Evolutionary conservation across 2,888 invertebrate genomes (phyloP), one percentile per base, ranked within the genome.

Genomic region (Pseudanteris insignis): DNA sequence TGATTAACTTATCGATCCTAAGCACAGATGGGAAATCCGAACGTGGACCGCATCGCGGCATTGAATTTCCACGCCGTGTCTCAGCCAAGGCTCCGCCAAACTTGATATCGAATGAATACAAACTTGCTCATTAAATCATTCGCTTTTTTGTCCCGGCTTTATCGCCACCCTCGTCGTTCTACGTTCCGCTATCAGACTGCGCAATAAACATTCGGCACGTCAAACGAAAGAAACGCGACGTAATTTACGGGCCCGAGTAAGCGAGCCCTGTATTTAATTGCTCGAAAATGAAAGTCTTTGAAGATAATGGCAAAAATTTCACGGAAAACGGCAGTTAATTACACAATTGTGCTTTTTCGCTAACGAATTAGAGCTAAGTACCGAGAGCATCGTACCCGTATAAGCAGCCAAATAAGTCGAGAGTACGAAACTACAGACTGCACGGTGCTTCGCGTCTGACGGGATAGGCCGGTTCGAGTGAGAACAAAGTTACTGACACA

Each of bases 401-500:
- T 63, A 63, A 60, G 65, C 63, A 60, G 60, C 57, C 59, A 47
- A 62, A 64, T 60, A 64, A 64, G 57, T 63, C 58, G 40, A 26
- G 53, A 60, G 61, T 54, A 63, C 50, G 58, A 60, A 65, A 63
- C 63, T 65, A 60, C 51, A 21, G 25, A 41, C 60, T 60, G 50
- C 53, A 44, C 53, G 40, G 51, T 37, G 18, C 18, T 57, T 55
- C 60, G 55, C 58, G 61, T 54, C 63, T 65, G 55, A 48, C 37
- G 30, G 63, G 44, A 41, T 44, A 58, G 60, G 38, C 59, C 50
- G 65, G 53, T 43, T 50, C 41, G 65, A 57, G 54, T 53, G 51
- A 59, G 59, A 64, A 65, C 43, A 67, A 71, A 70, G 70, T 74
- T 73, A 70, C 68, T 68, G 70, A 70, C 72, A 70, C 71, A 68